A percentile compares a stretch with the other conserved stretches of the same genome.
Evolutionary conservation across 2,113 vertebrate species (phyloP).

Genomic region (Ictidomys tridecemlineatus): DNA sequence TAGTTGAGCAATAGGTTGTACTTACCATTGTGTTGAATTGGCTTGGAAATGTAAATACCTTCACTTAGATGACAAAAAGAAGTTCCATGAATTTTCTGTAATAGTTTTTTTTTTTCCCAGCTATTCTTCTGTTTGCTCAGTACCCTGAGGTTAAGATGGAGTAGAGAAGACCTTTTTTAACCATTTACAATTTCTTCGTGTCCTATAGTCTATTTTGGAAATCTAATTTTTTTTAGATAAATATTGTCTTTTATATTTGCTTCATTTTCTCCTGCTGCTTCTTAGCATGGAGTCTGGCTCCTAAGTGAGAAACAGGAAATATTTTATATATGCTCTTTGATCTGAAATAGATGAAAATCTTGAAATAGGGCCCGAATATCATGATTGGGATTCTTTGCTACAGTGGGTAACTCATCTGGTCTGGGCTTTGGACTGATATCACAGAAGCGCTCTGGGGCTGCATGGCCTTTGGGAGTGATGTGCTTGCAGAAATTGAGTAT

Average conservation of each 20-base stretch:
- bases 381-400: background rate
- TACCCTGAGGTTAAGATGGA: background rate
- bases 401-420: background rate
- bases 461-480: background rate
- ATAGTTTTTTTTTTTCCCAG: background rate
- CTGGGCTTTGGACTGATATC: background rate
- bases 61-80: background rate
- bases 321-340: background rate
- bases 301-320: background rate
- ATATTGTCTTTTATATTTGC: background rate
- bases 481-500: background rate
- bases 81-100: background rate
- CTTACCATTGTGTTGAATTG: background rate
- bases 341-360: background rate
- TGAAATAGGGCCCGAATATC: background rate
- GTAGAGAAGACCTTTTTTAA: background rate
- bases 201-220: background rate
- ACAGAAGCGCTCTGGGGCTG: fast-evolving
- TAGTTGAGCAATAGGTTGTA: background rate
- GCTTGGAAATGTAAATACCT: background rate
- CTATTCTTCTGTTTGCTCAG: background rate
- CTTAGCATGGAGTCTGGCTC: background rate
- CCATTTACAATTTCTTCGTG: background rate
- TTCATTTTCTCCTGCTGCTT: background rate
- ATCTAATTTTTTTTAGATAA: background rate